These are phyloP conservation scores for Herpetotheres cachinnans DNA, from an alignment of 2,113 vertebrate species.

Conservation along the genomic window DNA sequence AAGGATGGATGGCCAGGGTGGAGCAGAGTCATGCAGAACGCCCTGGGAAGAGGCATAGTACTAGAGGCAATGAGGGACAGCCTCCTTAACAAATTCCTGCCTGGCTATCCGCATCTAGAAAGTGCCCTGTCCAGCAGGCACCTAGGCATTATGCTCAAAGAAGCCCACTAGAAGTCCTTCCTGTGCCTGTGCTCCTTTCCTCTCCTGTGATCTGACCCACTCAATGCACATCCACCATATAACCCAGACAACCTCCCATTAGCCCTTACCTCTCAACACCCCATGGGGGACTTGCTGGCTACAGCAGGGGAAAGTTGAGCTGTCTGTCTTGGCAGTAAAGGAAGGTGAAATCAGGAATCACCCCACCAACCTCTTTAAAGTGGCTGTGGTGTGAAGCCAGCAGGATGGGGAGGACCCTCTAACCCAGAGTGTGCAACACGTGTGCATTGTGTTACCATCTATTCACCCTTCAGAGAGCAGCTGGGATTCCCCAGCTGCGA, in stretches of 20 bases:
- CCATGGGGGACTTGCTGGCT: not conserved
- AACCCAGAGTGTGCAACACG: not conserved
- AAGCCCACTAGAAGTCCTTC: not conserved
- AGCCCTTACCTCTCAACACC: not conserved
- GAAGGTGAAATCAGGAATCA: not conserved
- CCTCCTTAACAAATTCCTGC: not conserved
- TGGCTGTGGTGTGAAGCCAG: not conserved
- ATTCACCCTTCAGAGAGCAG: not conserved
- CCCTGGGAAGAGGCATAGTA: not conserved
- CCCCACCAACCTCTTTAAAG: not conserved
- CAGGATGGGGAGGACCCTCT: accelerated
- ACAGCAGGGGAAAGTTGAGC: not conserved
- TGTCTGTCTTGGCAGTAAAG: not conserved
- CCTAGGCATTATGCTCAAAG: not conserved
- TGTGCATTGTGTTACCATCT: not conserved
- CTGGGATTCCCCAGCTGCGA: not conserved
- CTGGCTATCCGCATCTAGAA: not conserved
- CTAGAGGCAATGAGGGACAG: not conserved
- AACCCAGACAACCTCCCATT: not conserved
- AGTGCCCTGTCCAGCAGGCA: not conserved
- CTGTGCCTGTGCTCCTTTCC: not conserved
- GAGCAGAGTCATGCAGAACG: not conserved
- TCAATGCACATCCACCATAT: too few relatives aligned
- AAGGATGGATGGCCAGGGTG: not conserved
- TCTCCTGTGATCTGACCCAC: not conserved